Conservation (phyloP, 2,888 invertebrate species). For the Mythimna impura region DNA sequence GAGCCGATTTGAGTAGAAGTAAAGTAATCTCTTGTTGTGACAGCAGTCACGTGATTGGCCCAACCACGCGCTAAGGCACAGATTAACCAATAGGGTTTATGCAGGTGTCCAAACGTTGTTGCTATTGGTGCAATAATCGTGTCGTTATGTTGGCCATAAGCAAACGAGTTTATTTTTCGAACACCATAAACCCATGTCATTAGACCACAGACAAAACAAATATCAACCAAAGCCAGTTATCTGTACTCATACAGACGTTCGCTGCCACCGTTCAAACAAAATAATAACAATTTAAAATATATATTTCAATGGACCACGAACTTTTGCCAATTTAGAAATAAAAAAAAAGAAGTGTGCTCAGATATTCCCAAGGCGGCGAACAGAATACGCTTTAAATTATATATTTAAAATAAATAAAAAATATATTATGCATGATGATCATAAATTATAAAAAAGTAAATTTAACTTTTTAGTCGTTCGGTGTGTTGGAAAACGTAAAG, state of each 20-base stretch:
- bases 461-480: constrained; percentile 73
- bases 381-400: constrained; percentile 83
- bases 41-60: constrained; percentile 5
- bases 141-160: background rate
- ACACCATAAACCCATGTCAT: constrained; percentile 29
- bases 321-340: constrained; percentile 65
- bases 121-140: constrained; percentile 13
- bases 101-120: constrained; percentile 7
- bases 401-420: constrained; percentile 67
- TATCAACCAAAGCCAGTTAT: constrained; percentile 63
- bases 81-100: background rate
- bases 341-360: constrained; percentile 67
- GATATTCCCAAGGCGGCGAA: constrained; percentile 80
- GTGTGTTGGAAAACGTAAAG: constrained; percentile 76
- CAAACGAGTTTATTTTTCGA: constrained; percentile 21
- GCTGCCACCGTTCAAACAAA: constrained; percentile 59
- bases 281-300: constrained; percentile 40
- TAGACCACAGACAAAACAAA: constrained; percentile 61
- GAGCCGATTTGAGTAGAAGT: constrained; percentile 17
- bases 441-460: constrained; percentile 55
- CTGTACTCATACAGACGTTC: constrained; percentile 64
- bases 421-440: constrained; percentile 63
- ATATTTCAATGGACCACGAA: constrained; percentile 64
- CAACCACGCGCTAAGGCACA: background rate
- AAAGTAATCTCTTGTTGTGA: background rate